These are phyloP conservation scores for Emydoidea blandingii DNA, from an alignment of 2,797 vertebrate species.

Conservation along the genomic window DNA sequence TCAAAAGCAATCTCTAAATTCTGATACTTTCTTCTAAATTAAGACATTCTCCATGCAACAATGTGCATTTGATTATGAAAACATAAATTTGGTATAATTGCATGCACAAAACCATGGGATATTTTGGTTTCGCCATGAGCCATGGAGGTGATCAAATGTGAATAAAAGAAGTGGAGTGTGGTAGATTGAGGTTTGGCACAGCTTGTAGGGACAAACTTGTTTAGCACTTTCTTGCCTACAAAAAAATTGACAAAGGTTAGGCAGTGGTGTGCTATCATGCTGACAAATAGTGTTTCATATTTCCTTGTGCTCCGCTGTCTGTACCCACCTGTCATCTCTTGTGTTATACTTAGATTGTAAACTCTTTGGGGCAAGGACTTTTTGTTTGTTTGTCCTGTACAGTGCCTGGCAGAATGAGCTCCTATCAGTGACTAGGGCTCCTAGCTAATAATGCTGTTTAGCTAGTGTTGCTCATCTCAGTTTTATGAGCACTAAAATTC, in stretches of 20 bases:
- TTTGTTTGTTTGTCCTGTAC: accelerated
- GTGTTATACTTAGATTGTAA: accelerated
- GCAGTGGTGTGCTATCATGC: too few relatives aligned
- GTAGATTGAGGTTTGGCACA: too few relatives aligned
- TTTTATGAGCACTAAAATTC: constrained; percentile 3
- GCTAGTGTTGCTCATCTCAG: not conserved
- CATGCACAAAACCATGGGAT: too few relatives aligned
- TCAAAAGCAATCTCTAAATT: not conserved
- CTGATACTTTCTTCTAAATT: not conserved
- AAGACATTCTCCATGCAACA: too few relatives aligned
- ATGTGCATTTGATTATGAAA: too few relatives aligned
- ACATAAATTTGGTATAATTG: too few relatives aligned
- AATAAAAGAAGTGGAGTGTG: too few relatives aligned
- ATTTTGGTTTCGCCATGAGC: too few relatives aligned
- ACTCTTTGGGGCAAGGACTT: accelerated
- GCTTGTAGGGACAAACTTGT: not conserved
- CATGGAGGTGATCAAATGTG: too few relatives aligned
- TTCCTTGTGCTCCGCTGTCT: not conserved
- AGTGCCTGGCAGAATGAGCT: not conserved
- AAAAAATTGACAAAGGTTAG: not conserved
- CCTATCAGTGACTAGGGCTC: not conserved
- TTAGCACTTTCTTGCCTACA: not conserved
- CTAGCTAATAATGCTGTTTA: not conserved
- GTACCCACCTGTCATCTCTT: not conserved
- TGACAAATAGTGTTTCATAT: not conserved